Evolutionary conservation across 2,888 invertebrate species (phyloP), one percentile per base, ranked within the genome.

Genomic region (Spodoptera picta): DNA sequence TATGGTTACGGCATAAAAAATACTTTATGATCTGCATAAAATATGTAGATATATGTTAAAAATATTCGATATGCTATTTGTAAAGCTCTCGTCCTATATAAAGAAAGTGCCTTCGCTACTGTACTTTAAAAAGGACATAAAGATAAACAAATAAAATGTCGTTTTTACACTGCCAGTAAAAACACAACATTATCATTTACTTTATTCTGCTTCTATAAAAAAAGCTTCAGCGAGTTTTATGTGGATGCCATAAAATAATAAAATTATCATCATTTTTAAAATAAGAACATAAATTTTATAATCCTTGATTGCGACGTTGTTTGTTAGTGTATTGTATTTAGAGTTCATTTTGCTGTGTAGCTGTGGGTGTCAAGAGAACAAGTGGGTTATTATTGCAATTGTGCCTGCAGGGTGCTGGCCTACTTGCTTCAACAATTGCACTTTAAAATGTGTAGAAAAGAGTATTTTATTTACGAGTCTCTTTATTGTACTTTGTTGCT

Each of bases 311-410:
- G 36, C 36, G 36, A 36, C 36, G 1, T 36, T 36, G 36, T 36
- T 36, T 36, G 6, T 36, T 36, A 9, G 9, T 36, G 9, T 7
- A 9, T 6, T 36, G 36, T 36, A 36, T 45, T 23, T 52, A 48
- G 41, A 53, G 48, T 50, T 44, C 56, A 48, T 65, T 50, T 71
- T 53, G 11, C 48, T 24, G 14, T 11, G 46, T 27, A 53, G 49
- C 53, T 72, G 41, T 5, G 50, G 53, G 53, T 58, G 58, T 65
- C 65, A 51, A 51, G 50, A 47, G 1, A 36, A 51, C 19, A 59
- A 69, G 67, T 55, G 54, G 67, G 67, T 45, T 59, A 49, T 68
- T 57, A 50, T 65, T 24, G 50, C 55, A n/a, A 36, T 24, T 27
- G 36, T 49, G 52, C 49, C 42, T 43, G 52, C 23, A 43, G 45